A percentile compares a stretch with the other conserved stretches of the same genome.
Conservation (phyloP, 2,113 vertebrate genomes). For the Vulpes lagopus region DNA sequence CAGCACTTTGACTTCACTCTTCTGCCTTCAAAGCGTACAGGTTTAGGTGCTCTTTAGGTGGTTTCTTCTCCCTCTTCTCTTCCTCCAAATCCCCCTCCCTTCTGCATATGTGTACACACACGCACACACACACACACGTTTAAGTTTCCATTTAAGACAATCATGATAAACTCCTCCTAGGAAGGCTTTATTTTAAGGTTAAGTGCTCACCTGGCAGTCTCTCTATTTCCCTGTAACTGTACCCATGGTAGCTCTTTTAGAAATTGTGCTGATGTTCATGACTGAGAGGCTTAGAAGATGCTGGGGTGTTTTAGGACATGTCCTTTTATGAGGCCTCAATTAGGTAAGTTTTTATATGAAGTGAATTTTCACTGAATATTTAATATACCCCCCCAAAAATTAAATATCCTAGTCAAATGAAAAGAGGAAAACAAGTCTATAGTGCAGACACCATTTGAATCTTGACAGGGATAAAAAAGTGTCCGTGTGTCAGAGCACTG, state of each 20-base stretch:
- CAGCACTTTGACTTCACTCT: not conserved
- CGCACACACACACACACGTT: not conserved
- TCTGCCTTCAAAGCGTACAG: not conserved
- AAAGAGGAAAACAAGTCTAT: not conserved
- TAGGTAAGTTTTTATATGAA: not conserved
- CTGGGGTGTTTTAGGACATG: not conserved
- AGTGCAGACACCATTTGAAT: not conserved
- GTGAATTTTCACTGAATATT: not conserved
- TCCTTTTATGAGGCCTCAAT: not conserved
- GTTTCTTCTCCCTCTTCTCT: not conserved
- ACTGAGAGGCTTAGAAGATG: not conserved
- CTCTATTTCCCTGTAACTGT: not conserved
- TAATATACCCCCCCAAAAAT: not conserved
- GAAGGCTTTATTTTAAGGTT: not conserved
- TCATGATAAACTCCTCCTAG: not conserved
- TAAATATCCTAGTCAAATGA: not conserved
- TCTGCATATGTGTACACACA: not conserved
- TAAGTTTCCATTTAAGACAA: not conserved
- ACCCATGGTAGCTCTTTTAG: not conserved
- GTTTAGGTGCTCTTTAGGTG: not conserved
- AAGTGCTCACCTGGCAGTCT: not conserved
- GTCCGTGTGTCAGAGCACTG: accelerated
- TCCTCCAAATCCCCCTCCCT: not conserved
- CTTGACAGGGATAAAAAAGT: not conserved
- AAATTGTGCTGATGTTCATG: not conserved